Conservation (phyloP, 2,113 vertebrate species). For the Tenebrosternarchus preto region DNA sequence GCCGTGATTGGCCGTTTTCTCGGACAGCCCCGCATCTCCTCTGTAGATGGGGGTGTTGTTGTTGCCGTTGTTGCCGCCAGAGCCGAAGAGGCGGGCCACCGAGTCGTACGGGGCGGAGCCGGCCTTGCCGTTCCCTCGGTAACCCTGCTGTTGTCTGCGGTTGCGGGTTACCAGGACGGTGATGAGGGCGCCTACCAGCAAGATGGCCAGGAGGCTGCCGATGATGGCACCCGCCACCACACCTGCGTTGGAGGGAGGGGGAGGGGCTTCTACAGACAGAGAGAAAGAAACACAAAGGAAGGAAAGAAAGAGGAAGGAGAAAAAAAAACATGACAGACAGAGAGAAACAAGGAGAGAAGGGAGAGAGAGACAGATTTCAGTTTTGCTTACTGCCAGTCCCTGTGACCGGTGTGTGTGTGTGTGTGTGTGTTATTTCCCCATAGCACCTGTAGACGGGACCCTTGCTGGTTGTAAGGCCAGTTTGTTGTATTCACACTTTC, state of each 20-base stretch:
- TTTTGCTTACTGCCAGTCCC: slow-evolving; percentile 13
- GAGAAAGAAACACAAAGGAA: slow-evolving; percentile 24
- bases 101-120: slow-evolving; percentile 69
- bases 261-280: slow-evolving; percentile 73
- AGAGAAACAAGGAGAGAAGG: slow-evolving; percentile 34
- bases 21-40: slow-evolving; percentile 65
- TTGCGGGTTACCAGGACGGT: slow-evolving; percentile 75
- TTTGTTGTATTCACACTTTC: slow-evolving; percentile 34
- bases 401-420: neutral
- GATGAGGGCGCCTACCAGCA: slow-evolving; percentile 77
- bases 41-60: slow-evolving; percentile 77
- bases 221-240: slow-evolving; percentile 83
- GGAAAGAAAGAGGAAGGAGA: neutral
- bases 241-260: slow-evolving; percentile 73
- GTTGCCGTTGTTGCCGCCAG: slow-evolving; percentile 70
- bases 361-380: slow-evolving; percentile 25
- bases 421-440: slow-evolving; percentile 59
- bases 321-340: slow-evolving; percentile 18
- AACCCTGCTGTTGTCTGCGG: slow-evolving; percentile 73
- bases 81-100: slow-evolving; percentile 81
- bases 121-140: slow-evolving; percentile 63
- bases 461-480: slow-evolving; percentile 47
- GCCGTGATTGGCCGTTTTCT: slow-evolving; percentile 73
- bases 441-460: too few relatives aligned
- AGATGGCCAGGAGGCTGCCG: slow-evolving; percentile 81